phyloP scores from a whole-genome alignment of 2,888 invertebrate species.

The Mantis religiosa region DNA sequence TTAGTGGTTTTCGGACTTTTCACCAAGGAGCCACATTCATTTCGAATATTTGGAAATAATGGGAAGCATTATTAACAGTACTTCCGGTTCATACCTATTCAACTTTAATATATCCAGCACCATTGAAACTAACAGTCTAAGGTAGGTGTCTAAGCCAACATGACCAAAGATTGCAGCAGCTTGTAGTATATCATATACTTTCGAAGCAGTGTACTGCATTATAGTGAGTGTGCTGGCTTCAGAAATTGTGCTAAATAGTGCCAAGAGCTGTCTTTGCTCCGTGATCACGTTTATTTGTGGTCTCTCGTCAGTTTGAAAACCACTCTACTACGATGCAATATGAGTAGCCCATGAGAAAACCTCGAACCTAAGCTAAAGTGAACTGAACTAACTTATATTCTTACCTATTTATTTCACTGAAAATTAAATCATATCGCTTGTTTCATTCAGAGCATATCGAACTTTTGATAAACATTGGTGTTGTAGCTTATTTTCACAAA shows the following conservation, averaged over 20 bases:
- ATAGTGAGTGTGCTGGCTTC: neutral
- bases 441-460: no score
- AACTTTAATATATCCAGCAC: neutral
- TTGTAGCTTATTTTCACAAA: no score
- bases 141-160: neutral
- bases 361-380: no score
- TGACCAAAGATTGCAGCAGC: neutral
- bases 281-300: neutral
- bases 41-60: no score
- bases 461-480: no score
- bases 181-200: neutral
- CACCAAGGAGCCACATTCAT: neutral
- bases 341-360: neutral
- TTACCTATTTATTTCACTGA: no score
- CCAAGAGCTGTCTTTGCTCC: neutral
- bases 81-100: neutral
- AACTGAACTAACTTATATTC: no score
- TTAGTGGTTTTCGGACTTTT: neutral
- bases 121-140: neutral
- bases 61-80: neutral
- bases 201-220: neutral
- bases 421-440: no score
- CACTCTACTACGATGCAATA: neutral
- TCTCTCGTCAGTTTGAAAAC: neutral
- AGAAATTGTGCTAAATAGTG: neutral